Evolutionary conservation across 2,113 vertebrate species (phyloP), one percentile per base, ranked within the genome.

Genomic region (Pyxicephalus adspersus): DNA sequence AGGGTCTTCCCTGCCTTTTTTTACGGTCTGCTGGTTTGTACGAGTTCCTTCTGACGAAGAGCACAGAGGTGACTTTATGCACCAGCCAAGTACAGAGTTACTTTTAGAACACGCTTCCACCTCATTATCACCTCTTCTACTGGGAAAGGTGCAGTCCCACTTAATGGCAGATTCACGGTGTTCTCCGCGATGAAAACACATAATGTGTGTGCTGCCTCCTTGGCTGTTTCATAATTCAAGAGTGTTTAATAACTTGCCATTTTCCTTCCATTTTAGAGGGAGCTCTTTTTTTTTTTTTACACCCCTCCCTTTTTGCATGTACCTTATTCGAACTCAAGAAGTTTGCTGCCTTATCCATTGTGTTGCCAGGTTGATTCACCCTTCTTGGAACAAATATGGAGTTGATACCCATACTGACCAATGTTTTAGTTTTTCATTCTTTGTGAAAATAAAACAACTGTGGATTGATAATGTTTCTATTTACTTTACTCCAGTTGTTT

Each of bases 41-140:
- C n/a, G 20, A 11, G 58, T 20, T 63, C 16, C 9, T 25, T 63
- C 60, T 63, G 60, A 45, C 38, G 38, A 13, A 13, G 8, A 8
- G 38, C 1, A 13, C 38, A 45, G 38, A 45, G 38, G 38, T 45
- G 38, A 45, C 38, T 45, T 45, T 2, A 8, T 45, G 38, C 8
- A 45, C 38, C 38, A 45, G 38, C 38, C 38, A 15, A 45, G 38
- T 13, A 45, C 3, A 34, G 38, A 45, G 15, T 61, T 22, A 15
- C 58, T 63, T 26, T 26, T 29, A n/a, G 66, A 25, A 6, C 3
- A 16, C 9, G 0, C 23, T 77, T 22, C 64, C 64, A 67, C 64
- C 63, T 77, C 25, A 77, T 77, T 77, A 67, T 65, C 76, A 23
- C 63, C 22, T 66, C 51, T 57, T 31, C 45, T 3, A 45, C 57